These are phyloP conservation scores for Diorhabda carinulata DNA, from an alignment of 1,140 invertebrate genomes.

Conservation along the genomic window DNA sequence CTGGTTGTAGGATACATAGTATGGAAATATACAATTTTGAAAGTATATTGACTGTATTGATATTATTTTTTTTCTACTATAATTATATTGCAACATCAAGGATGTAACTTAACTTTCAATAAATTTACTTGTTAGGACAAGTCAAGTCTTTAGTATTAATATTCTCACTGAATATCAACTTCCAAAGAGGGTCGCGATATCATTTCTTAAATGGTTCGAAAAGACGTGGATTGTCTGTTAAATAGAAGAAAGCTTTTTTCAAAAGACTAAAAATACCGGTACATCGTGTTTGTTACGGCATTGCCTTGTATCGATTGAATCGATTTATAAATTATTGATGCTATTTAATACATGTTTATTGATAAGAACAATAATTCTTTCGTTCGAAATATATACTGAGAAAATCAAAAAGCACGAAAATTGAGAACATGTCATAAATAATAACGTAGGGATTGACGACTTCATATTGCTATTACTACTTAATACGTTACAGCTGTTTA, in stretches of 20 bases:
- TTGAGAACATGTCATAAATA: no score
- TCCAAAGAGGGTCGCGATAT: background rate
- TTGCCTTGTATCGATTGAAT: background rate
- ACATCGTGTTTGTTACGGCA: background rate
- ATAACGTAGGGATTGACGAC: no score
- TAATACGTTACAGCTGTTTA: no score
- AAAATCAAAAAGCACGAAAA: background rate
- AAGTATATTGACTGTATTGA: no score
- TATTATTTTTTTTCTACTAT: no score
- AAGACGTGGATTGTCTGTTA: background rate
- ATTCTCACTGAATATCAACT: background rate
- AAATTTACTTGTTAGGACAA: no score
- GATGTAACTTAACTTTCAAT: no score
- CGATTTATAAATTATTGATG: constrained; percentile 1
- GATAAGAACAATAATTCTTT: background rate
- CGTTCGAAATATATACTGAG: background rate
- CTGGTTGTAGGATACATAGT: no score
- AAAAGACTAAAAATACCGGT: background rate
- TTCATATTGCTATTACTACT: no score
- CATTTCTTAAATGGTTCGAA: background rate
- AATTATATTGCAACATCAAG: no score
- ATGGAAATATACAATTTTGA: no score
- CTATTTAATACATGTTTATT: background rate
- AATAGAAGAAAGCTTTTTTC: background rate
- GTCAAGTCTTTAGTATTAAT: background rate